These are phyloP conservation scores for Chloroclysta siterata DNA, from an alignment of 2,888 invertebrate genomes.

Conservation along the genomic window DNA sequence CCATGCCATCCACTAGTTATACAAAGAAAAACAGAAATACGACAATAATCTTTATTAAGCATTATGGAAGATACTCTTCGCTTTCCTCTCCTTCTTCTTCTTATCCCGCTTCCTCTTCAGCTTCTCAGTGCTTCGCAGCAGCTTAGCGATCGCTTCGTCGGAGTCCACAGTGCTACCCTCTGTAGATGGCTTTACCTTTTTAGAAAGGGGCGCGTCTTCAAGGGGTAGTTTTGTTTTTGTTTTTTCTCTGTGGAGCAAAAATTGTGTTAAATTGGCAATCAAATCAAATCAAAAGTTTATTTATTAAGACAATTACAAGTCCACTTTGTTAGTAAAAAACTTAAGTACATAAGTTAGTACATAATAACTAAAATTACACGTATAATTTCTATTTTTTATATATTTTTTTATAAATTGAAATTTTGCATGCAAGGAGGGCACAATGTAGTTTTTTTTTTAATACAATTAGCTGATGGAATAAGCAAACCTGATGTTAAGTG, in stretches of 20 bases:
- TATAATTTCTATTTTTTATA: too few species aligned
- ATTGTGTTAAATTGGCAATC: background rate
- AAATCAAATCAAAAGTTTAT: too few species aligned
- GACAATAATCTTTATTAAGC: slow-evolving; percentile 52
- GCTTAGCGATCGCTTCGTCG: slow-evolving; percentile 68
- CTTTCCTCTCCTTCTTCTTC: slow-evolving; percentile 70
- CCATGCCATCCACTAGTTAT: too few species aligned
- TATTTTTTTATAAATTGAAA: too few species aligned
- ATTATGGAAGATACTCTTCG: slow-evolving; percentile 77
- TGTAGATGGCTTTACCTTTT: slow-evolving; percentile 61
- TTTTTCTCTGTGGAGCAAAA: slow-evolving; percentile 51
- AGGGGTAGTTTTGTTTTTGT: slow-evolving; percentile 47
- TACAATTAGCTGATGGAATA: too few species aligned
- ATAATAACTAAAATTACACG: too few species aligned
- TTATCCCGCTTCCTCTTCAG: slow-evolving; percentile 70
- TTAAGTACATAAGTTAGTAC: too few species aligned
- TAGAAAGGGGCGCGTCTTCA: slow-evolving; percentile 41
- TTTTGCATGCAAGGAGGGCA: too few species aligned
- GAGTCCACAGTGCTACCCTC: slow-evolving; percentile 59
- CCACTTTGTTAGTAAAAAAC: too few species aligned
- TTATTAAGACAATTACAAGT: too few species aligned
- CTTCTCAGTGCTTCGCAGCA: slow-evolving; percentile 76
- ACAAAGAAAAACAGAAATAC: slow-evolving; percentile 24
- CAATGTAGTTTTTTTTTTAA: too few species aligned
- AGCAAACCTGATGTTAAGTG: too few species aligned